Evolutionary conservation across 2,797 vertebrate genomes (phyloP).

Genomic region (Pogonophryne albipinna): DNA sequence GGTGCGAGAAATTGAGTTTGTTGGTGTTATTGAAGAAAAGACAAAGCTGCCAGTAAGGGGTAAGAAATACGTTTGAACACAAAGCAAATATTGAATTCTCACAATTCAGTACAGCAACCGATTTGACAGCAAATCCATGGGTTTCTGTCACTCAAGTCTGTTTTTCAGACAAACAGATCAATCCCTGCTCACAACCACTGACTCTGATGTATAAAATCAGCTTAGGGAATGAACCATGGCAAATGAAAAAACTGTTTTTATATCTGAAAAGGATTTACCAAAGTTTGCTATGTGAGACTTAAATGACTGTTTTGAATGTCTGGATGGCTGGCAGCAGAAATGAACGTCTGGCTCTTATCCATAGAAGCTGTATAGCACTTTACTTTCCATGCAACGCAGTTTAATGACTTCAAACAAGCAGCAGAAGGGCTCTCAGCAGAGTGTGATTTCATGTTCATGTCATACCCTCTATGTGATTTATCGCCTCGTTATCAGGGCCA

Average conservation of each 20-base stretch:
- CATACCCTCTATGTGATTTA: constrained; percentile 29
- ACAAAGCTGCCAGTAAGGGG: not conserved
- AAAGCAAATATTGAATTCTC: constrained; percentile 29
- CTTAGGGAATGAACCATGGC: not conserved
- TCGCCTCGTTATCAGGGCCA: constrained; percentile 24
- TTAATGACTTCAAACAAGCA: constrained; percentile 19
- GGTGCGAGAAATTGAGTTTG: not conserved
- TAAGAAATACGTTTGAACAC: constrained; percentile 14
- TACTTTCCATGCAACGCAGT: not conserved
- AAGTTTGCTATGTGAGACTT: constrained; percentile 1
- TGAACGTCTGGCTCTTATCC: not conserved
- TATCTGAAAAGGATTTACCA: constrained; percentile 15
- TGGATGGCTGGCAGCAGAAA: not conserved
- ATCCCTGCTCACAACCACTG: not conserved
- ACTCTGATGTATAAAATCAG: not conserved
- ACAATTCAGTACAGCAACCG: constrained; percentile 4
- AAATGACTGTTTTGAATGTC: constrained; percentile 9
- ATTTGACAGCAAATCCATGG: constrained; percentile 37
- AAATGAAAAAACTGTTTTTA: not conserved
- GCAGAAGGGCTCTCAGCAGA: not conserved
- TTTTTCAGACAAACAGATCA: constrained; percentile 1
- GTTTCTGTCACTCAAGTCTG: constrained; percentile 11
- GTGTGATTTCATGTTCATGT: constrained; percentile 27
- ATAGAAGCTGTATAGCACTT: not conserved
- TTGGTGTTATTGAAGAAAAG: not conserved